Percentiles rank a stretch among this genome's conserved stretches.
phyloP scores from a whole-genome alignment of 2,113 vertebrate genomes.

The Rhinopomastus cyanomelas region DNA sequence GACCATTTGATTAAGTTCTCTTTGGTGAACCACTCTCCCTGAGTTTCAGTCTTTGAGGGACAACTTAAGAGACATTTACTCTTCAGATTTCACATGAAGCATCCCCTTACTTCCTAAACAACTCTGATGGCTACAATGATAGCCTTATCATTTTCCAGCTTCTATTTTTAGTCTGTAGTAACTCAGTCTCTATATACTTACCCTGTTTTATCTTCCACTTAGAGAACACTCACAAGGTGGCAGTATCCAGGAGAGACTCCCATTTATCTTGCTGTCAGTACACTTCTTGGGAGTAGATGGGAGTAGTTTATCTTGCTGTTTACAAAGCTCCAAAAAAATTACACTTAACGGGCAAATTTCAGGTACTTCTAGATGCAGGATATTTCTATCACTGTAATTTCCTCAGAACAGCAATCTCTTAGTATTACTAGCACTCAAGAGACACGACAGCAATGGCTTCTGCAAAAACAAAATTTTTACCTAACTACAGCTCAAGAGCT shows the following conservation, averaged over 20 bases:
- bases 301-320: conserved; percentile 55
- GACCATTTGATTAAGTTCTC: not conserved
- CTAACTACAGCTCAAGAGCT: not conserved
- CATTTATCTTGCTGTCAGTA: conserved; percentile 54
- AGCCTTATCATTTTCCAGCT: not conserved
- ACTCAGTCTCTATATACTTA: not conserved
- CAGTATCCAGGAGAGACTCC: conserved; percentile 16
- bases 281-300: conserved; percentile 40
- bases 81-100: not conserved
- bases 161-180: not conserved
- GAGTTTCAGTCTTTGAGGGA: not conserved
- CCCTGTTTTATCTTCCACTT: conserved; percentile 39
- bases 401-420: not conserved
- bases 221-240: conserved; percentile 7
- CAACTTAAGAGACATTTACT: not conserved
- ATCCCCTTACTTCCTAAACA: not conserved
- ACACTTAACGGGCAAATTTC: conserved; percentile 5
- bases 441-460: not conserved
- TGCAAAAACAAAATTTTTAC: not conserved
- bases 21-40: not conserved
- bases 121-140: not conserved
- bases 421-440: not conserved
- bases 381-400: not conserved
- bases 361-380: not conserved
- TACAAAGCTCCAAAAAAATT: conserved; percentile 54